phyloP scores from a whole-genome alignment of 1,140 invertebrate species.

The Saccostrea glomerata region DNA sequence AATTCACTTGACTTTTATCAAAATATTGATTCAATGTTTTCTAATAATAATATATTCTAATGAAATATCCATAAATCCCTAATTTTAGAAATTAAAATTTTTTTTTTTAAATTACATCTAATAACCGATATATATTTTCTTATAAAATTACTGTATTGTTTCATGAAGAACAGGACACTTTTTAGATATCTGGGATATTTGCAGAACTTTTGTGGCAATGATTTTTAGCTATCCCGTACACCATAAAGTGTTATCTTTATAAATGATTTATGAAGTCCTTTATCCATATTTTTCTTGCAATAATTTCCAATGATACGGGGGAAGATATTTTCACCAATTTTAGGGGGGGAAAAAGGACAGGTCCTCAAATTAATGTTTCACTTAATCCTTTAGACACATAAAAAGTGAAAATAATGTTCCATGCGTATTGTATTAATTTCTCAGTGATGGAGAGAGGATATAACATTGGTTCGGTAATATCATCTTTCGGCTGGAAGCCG shows the following conservation, averaged over 20 bases:
- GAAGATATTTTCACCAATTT: constrained; percentile 30
- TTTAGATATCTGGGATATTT: background rate
- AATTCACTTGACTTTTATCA: too few species aligned
- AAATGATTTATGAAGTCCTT: constrained; percentile 19
- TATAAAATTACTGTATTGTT: too few species aligned
- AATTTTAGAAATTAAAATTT: too few species aligned
- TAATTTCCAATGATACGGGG: background rate
- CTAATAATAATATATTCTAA: too few species aligned
- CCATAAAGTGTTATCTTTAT: background rate
- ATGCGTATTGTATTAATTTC: background rate
- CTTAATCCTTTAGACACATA: constrained; percentile 12
- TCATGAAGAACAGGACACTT: too few species aligned
- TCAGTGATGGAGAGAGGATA: background rate
- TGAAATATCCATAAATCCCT: too few species aligned
- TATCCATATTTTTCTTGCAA: constrained; percentile 24
- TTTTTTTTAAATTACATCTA: too few species aligned
- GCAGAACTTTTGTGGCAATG: background rate
- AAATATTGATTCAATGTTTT: too few species aligned
- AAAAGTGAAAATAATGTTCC: constrained; percentile 25
- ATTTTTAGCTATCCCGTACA: background rate
- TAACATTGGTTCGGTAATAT: background rate
- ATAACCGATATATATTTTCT: too few species aligned
- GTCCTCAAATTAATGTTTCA: constrained; percentile 31
- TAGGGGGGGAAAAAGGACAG: background rate
- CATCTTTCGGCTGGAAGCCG: background rate